phyloP scores from a whole-genome alignment of 2,888 invertebrate genomes.

The Mesorhabditis spiculigera region DNA sequence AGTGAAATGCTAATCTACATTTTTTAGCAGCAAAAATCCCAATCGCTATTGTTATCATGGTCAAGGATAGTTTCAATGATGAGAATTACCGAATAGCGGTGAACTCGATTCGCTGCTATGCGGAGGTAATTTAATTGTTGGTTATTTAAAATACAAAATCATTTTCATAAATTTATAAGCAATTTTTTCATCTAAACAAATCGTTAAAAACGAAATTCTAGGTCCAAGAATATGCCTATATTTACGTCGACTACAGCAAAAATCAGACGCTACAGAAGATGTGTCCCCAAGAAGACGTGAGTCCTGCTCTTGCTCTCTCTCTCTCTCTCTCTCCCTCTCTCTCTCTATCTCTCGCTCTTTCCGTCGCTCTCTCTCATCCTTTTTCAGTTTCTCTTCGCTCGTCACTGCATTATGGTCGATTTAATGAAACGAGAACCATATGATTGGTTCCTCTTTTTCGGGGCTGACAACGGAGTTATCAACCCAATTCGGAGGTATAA shows the following conservation, averaged over 20 bases:
- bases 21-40: slow-evolving; percentile 4
- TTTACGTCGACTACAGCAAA: not conserved
- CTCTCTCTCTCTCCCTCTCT: too few species aligned
- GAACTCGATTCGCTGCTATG: slow-evolving; percentile 4
- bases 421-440: not conserved
- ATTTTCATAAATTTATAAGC: not conserved
- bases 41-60: not conserved
- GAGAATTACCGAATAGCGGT: not conserved
- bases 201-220: not conserved
- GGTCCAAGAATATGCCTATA: not conserved
- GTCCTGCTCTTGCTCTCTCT: not conserved
- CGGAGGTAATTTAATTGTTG: not conserved
- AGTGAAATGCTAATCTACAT: not conserved
- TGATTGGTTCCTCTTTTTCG: not conserved
- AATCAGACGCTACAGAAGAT: not conserved
- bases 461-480: not conserved
- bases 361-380: too few species aligned
- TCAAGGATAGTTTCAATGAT: not conserved
- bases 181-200: too few species aligned
- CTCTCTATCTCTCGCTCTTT: too few species aligned
- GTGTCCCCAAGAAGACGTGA: not conserved
- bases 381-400: not conserved
- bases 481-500: too few species aligned
- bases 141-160: not conserved
- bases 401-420: slow-evolving; percentile 1